Conservation (phyloP, 1,140 invertebrate species). For the Zophobas morio region DNA sequence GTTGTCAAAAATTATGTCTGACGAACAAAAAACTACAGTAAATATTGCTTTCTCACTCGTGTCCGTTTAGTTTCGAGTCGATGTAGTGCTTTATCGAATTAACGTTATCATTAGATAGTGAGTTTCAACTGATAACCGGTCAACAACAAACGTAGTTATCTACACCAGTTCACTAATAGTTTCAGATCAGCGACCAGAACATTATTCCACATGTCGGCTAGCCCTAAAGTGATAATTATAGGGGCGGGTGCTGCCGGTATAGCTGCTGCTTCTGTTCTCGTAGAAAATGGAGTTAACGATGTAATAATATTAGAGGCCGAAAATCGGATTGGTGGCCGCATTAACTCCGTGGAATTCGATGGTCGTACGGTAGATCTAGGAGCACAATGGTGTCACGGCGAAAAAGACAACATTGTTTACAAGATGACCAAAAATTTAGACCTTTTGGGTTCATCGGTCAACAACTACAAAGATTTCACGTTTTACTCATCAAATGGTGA, state of each 20-base stretch:
- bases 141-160: no score
- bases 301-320: conserved; percentile 79
- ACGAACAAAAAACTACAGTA: no score
- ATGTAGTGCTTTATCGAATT: no score
- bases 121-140: no score
- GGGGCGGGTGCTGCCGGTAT: conserved; percentile 75
- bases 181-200: conserved; percentile 3
- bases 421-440: conserved; percentile 74
- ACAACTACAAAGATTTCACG: conserved; percentile 56
- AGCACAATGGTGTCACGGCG: conserved; percentile 86
- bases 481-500: conserved; percentile 60
- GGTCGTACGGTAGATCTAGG: conserved; percentile 82
- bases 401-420: conserved; percentile 79
- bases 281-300: conserved; percentile 71
- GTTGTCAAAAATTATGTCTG: no score
- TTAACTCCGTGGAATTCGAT: conserved; percentile 75
- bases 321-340: conserved; percentile 79
- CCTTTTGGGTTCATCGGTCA: conserved; percentile 67
- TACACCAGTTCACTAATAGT: not conserved
- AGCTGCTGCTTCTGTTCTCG: conserved; percentile 71
- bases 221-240: conserved; percentile 70
- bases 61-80: no score
- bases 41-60: no score
- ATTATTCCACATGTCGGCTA: not conserved
- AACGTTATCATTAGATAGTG: no score